Base-by-base conservation (phyloP, 2,888 invertebrate species). In the Malthinus seriepunctatus region DNA sequence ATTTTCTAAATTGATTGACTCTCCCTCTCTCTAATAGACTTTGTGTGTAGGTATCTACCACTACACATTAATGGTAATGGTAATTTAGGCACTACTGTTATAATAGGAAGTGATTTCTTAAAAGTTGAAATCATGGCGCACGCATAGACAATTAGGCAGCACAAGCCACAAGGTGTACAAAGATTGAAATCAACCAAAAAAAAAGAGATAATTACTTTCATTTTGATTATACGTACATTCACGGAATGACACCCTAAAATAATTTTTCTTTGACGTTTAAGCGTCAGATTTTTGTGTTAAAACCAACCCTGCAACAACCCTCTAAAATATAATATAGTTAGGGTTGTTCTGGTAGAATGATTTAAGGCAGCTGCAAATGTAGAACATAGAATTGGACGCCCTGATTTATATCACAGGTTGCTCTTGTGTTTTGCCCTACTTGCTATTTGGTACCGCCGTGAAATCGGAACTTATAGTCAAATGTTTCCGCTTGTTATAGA, bases 291-390 rank as follows among this genome's bases (percentile, higher is more conserved):
- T 23, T 51, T 39, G 33, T 35, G 52, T 42, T 38, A 60, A 56
- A 63, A 48, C 69, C 73, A 64, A 68, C 63, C 63, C 66, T 68
- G 53, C 64, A 65, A 23, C 23, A 23, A 65, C 70, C 68, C 65
- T 66, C 50, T 53, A 62, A 55, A 60, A 60, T 62, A 23, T 23
- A 3, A 23, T 23, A 56, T 53, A 51, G 58, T 62, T 68, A 71
- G 76, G 77, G 77, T 77, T 76, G 78, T 76, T 77, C 71, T 76
- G 78, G 74, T 77, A 77, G 75, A 74, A 66, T 76, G 77, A 77
- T 77, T 76, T 42, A 73, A 74, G 75, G 74, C 78, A 78, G 78
- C 78, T 78, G 78, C 75, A 67, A 42, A 23, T 23, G 23, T 23
- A 23, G 23, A 23, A 23, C 23, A 23, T 23, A 23, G 23, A 23